Evolutionary conservation across 2,888 invertebrate genomes (phyloP), one percentile per base, ranked within the genome.

Genomic region (Cantharis nigra): DNA sequence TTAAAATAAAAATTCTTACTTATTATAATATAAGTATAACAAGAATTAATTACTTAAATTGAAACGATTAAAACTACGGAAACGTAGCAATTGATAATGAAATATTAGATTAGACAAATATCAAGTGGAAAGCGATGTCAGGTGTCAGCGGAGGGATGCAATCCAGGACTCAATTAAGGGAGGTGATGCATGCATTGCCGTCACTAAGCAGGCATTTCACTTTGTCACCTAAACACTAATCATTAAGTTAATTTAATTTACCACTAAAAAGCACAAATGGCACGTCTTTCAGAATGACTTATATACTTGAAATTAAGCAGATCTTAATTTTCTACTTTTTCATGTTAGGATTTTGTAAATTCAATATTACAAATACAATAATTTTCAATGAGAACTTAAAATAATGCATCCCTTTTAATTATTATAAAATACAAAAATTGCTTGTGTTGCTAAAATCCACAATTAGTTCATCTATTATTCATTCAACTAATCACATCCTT

Each of bases 71-170:
- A 49, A n/a, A 2, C n/a, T 49, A 49, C 49, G n/a, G n/a, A 49
- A 49, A 49, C n/a, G n/a, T n/a, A 49, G 2, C 49, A 49, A 49
- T 49, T 49, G 49, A 49, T 49, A 49, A 49, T n/a, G n/a, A 49
- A 49, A 75, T 70, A 63, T 18, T 69, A 74, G 85, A 85, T 78
- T 82, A 85, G 85, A 84, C 83, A 85, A 86, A 86, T 86, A 84
- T 84, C 85, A 83, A 86, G 86, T 85, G 84, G 84, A 84, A 85
- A 85, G 82, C 81, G 81, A 86, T 87, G 87, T 87, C 87, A 86
- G 86, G 87, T 87, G 87, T 86, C 87, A 85, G 81, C 77, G 81
- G 79, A 79, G 80, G 84, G 84, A 86, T 83, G 82, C 80, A 84
- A 82, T 75, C 81, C 85, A 85, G 85, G 82, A 83, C 82, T 84